Evolutionary conservation across 2,888 invertebrate species (phyloP).

Genomic region (Dexiosoma caninum): DNA sequence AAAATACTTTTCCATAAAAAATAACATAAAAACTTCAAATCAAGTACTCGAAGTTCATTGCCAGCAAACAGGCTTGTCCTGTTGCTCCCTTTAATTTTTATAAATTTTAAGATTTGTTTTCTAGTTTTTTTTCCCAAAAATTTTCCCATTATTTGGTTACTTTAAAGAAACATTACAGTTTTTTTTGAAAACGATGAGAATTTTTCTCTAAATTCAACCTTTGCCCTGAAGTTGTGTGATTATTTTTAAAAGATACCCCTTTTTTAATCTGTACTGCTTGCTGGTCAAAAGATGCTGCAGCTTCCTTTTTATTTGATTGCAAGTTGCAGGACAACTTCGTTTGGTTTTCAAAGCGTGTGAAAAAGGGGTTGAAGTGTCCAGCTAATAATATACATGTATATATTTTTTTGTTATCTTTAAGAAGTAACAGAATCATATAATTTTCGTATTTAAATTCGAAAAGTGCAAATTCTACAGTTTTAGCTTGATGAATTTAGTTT

Average conservation of each 20-base stretch:
- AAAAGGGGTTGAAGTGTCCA: conserved; percentile 60
- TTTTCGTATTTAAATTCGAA: too few relatives aligned
- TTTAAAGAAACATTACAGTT: conserved; percentile 1
- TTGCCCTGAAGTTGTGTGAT: conserved; percentile 66
- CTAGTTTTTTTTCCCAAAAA: not conserved
- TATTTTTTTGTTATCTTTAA: not conserved
- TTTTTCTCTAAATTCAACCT: conserved; percentile 69
- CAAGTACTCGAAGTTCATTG: not conserved
- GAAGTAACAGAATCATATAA: too few relatives aligned
- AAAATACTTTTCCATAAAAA: not conserved
- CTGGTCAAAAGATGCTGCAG: conserved; percentile 65
- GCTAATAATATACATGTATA: not conserved
- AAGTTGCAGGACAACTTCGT: conserved; percentile 23
- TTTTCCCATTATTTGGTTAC: conserved; percentile 13
- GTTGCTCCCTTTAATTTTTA: conserved; percentile 32
- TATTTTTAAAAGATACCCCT: conserved; percentile 32
- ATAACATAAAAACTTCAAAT: not conserved
- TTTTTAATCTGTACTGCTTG: conserved; percentile 12
- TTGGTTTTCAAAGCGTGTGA: not conserved
- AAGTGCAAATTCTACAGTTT: too few relatives aligned
- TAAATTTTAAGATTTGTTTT: not conserved
- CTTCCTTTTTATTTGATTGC: conserved; percentile 27
- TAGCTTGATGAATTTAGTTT: too few relatives aligned
- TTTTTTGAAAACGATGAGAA: conserved; percentile 70
- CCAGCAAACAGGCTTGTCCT: conserved; percentile 50